phyloP scores from a whole-genome alignment of 2,888 invertebrate species.

The Lithophane ornitopus region DNA sequence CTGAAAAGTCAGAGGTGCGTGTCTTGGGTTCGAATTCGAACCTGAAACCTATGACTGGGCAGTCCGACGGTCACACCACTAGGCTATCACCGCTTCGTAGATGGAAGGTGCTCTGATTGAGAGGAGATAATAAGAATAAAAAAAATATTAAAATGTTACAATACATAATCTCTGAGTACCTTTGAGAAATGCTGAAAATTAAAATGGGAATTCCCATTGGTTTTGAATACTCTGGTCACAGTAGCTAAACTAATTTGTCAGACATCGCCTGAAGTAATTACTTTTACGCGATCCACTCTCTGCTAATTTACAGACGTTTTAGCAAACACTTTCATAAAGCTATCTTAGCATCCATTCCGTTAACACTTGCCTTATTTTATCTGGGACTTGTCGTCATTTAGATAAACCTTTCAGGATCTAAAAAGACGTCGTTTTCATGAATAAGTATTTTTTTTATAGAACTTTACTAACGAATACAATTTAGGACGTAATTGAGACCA shows the following conservation, averaged over 20 bases:
- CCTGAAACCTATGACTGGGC: too few relatives aligned
- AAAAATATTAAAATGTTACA: neutral
- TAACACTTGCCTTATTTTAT: conserved; percentile 13
- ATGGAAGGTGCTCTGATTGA: too few relatives aligned
- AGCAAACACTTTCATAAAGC: conserved; percentile 67
- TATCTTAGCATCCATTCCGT: conserved; percentile 62
- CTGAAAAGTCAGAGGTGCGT: too few relatives aligned
- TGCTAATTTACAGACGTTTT: conserved; percentile 74
- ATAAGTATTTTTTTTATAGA: neutral
- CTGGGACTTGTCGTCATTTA: conserved; percentile 12
- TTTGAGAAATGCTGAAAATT: neutral
- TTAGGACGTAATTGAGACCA: neutral
- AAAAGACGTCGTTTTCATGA: neutral
- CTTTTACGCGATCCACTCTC: conserved; percentile 68
- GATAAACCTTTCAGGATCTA: conserved; percentile 1
- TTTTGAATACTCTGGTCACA: conserved; percentile 53
- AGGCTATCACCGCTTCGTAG: too few relatives aligned
- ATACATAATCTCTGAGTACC: neutral
- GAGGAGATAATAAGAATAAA: too few relatives aligned
- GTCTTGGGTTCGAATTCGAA: too few relatives aligned
- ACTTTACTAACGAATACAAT: neutral
- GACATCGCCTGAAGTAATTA: conserved; percentile 76
- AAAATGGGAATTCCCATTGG: neutral
- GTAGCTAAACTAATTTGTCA: conserved; percentile 73
- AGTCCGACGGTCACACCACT: too few relatives aligned